These are phyloP conservation scores for Bettongia penicillata DNA, from an alignment of 2,113 vertebrate genomes.

Conservation along the genomic window DNA sequence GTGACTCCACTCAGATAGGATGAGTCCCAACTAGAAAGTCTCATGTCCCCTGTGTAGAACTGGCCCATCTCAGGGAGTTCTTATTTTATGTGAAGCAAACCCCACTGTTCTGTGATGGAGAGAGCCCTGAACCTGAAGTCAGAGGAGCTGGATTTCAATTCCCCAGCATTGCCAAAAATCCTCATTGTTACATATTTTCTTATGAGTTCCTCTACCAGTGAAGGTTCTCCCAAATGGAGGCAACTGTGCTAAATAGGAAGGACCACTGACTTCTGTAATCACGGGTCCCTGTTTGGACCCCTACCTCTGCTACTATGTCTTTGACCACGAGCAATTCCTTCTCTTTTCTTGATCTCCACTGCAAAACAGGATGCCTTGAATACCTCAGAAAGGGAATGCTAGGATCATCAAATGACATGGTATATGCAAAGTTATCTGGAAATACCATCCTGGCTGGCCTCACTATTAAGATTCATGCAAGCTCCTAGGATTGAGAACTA, in stretches of 20 bases:
- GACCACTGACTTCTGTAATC: no score
- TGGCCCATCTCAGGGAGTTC: not conserved
- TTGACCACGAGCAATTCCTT: no score
- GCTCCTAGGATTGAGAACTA: no score
- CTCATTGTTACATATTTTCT: not conserved
- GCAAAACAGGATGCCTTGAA: not conserved
- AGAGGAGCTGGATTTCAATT: not conserved
- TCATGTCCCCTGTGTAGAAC: not conserved
- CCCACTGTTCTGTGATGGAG: not conserved
- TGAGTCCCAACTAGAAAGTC: not conserved
- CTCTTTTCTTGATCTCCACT: not conserved
- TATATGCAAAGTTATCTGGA: no score
- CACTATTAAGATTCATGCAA: no score
- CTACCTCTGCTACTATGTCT: no score
- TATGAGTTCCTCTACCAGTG: not conserved
- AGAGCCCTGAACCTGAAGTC: not conserved
- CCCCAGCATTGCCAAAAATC: not conserved
- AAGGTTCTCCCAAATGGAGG: not conserved
- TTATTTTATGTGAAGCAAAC: not conserved
- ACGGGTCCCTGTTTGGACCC: no score
- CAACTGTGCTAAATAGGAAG: no score
- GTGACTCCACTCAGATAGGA: not conserved
- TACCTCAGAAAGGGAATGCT: not conserved
- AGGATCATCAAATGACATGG: no score
- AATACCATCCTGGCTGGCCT: no score